Evolutionary conservation across 2,113 vertebrate species (phyloP), one percentile per base, ranked within the genome.

Genomic region (Ceyx margarethae): DNA sequence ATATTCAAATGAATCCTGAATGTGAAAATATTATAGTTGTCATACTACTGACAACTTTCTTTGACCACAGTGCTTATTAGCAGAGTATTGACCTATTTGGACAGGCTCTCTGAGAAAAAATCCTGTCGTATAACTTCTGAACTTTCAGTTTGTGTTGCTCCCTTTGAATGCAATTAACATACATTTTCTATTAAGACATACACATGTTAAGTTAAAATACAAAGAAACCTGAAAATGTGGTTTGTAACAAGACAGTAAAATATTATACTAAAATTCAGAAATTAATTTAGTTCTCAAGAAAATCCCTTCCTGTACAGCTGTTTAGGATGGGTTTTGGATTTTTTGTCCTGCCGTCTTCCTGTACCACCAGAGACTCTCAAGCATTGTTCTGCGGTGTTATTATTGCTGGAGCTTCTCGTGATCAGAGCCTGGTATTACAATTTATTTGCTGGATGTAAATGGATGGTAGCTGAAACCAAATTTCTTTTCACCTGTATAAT

Each of bases 401-500:
- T 91, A 79, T 80, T 92, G 62, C 87, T 87, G 65, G 74, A 93
- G 75, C 46, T 69, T 92, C 83, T 89, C 62, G 10, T 66, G 74
- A 89, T 84, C 50, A 82, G 86, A 93, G 64, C 22, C 46, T 91
- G 64, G 66, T 93, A 58, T 94, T 91, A 85, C 87, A 92, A 93
- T 64, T 91, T 95, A 86, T 92, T 94, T 94, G 37, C 94, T 92
- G 84, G 75, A 74, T 93, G 87, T 92, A 94, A 96, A 91, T 94
- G 94, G 78, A 73, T 92, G 92, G 94, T 74, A 91, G 91, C 94
- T 77, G 84, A 92, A 95, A 92, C 84, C 37, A 91, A 95, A 92
- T 95, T 95, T 92, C 71, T 91, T 93, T 94, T 94, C 85, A 92
- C 94, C 78, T 95, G 71, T 85, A 91, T 94, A 96, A 96, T 94